Base-by-base conservation (phyloP, 1,140 invertebrate genomes). In the Diabrotica undecimpunctata region DNA sequence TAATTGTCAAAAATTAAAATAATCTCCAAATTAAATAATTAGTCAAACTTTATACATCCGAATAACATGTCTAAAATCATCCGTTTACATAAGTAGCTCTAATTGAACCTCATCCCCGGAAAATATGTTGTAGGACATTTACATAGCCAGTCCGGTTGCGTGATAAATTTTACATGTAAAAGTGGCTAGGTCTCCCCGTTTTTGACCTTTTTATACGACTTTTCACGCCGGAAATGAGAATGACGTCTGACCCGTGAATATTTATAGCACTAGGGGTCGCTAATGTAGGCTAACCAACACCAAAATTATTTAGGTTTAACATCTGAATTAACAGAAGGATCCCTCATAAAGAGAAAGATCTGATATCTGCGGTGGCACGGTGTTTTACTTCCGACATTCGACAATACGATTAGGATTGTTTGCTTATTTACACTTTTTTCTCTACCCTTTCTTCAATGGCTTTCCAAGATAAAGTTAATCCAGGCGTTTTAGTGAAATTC, bases 161-260 rank as follows among this genome's bases (percentile, higher is more conserved):
- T n/a, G 41, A 46, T 46, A 46, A 46, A 46, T 46, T 46, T 46
- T 46, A 10, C n/a, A 46, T 46, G 41, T 46, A 46, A n/a, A 46
- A 46, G 41, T 46, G 41, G 41, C n/a, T 46, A n/a, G 25, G 25
- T 25, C 41, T 6, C 8, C 6, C 41, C 41, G 8, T 46, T 46
- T 46, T 46, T 46, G 41, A 46, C 41, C 41, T 46, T 46, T 46
- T 46, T 46, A 46, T 46, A 46, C 41, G 41, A 46, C 41, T 46
- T 46, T 46, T 46, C 41, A 46, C 41, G 41, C 41, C 41, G 41
- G 41, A 46, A 46, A 46, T 46, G 8, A 46, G 41, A 46, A n/a
- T 46, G 41, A 46, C 41, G 41, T 46, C 41, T 46, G n/a, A 46
- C 41, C 41, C 41, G 41, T 46, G 41, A 46, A 46, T 46, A 46